Evolutionary conservation across 2,113 vertebrate species (phyloP).

Genomic region (Tursiops truncatus): DNA sequence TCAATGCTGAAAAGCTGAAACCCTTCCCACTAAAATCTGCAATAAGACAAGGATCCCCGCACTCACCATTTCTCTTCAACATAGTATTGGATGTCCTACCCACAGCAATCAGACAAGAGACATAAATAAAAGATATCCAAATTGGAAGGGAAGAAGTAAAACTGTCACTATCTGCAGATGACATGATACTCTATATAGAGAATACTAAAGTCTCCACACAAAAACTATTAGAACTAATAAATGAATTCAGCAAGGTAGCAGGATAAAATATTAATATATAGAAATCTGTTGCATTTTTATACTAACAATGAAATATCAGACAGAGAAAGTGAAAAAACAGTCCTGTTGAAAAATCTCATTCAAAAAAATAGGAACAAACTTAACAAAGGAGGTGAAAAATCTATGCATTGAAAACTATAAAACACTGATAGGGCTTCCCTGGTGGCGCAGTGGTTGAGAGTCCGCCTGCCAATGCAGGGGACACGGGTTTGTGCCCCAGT

Average conservation of each 20-base stretch:
- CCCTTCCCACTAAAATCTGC: too few relatives aligned
- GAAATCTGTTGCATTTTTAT: not conserved
- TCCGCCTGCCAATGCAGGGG: too few relatives aligned
- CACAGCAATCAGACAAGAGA: not conserved
- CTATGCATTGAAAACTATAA: not conserved
- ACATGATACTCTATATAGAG: not conserved
- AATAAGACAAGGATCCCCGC: too few relatives aligned
- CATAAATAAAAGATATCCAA: not conserved
- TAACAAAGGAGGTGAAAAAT: not conserved
- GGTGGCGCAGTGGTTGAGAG: too few relatives aligned
- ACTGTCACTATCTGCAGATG: not conserved
- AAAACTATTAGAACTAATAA: not conserved
- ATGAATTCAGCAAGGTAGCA: not conserved
- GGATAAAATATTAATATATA: not conserved
- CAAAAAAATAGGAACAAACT: not conserved
- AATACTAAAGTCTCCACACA: not conserved
- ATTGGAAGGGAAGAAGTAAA: not conserved
- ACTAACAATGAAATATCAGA: not conserved
- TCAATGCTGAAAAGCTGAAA: too few relatives aligned
- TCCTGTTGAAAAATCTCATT: not conserved
- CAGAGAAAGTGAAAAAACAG: not conserved
- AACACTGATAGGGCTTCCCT: not conserved
- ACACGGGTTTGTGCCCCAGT: too few relatives aligned
- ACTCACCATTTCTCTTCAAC: too few relatives aligned
- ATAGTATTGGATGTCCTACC: too few relatives aligned